Conservation (phyloP, 2,888 invertebrate species). For the Campoplex capitator region DNA sequence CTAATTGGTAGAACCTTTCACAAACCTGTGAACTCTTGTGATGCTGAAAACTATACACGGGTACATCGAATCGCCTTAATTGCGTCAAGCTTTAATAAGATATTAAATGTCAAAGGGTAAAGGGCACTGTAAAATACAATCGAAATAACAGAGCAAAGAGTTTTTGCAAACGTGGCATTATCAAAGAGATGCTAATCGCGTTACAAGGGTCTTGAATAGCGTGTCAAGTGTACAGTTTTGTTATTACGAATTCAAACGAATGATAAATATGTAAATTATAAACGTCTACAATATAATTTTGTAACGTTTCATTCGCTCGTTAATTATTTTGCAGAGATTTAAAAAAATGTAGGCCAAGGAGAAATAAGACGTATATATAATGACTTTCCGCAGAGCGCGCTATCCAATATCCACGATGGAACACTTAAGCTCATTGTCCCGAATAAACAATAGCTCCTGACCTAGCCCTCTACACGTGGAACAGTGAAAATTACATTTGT, state of each 20-base stretch:
- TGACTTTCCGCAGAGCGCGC: slow-evolving; percentile 19
- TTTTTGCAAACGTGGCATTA: neutral
- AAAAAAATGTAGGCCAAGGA: neutral
- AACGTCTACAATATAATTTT: neutral
- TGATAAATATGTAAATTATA: neutral
- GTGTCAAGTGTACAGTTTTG: neutral
- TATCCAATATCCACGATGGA: slow-evolving; percentile 57
- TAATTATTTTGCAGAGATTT: neutral
- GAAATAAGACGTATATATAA: neutral
- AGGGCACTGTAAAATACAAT: neutral
- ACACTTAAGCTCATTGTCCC: slow-evolving; percentile 66
- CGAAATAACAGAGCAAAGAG: neutral
- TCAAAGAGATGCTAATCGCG: neutral
- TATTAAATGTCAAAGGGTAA: slow-evolving; percentile 14
- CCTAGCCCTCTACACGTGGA: slow-evolving; percentile 17
- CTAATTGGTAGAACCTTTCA: slow-evolving; percentile 46
- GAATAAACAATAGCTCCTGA: slow-evolving; percentile 63
- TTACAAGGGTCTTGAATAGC: neutral
- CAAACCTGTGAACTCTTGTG: slow-evolving; percentile 44
- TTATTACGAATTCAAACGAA: neutral
- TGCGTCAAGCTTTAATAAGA: slow-evolving; percentile 51
- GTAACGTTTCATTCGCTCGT: neutral
- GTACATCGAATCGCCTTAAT: slow-evolving; percentile 52
- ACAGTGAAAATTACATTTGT: slow-evolving; percentile 3
- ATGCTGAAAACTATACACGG: slow-evolving; percentile 20